A percentile compares a stretch with the other conserved stretches of the same genome.
Evolutionary conservation across 2,113 vertebrate genomes (phyloP).

Genomic region (Oreochromis aureus): DNA sequence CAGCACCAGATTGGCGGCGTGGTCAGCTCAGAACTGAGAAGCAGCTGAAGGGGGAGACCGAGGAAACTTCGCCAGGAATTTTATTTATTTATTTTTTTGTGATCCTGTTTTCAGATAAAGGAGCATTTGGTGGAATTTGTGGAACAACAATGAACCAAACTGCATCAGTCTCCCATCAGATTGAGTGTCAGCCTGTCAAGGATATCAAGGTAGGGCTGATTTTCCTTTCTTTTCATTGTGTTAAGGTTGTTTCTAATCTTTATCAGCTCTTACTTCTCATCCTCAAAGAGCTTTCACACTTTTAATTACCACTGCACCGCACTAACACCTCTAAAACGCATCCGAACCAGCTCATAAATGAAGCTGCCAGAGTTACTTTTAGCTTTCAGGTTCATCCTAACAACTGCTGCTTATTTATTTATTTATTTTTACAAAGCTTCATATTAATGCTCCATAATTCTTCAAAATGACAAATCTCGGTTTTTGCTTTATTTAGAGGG

Average conservation of each 20-base stretch:
- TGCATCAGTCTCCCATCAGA: constrained; percentile 59
- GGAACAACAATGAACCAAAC: constrained; percentile 56
- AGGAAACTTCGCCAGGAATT: constrained; percentile 13
- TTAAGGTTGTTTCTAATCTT: not conserved
- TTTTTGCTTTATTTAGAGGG: not conserved
- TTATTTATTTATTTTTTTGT: not conserved
- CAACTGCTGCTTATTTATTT: not conserved
- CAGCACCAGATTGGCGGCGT: not conserved
- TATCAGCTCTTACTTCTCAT: not conserved
- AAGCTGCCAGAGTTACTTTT: not conserved
- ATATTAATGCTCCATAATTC: not conserved
- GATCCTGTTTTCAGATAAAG: not conserved
- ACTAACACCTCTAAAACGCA: not conserved
- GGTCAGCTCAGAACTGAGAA: not conserved
- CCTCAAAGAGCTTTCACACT: not conserved
- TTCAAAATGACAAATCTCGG: not conserved
- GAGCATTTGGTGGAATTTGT: not conserved
- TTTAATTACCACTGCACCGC: not conserved
- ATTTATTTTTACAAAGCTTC: not conserved
- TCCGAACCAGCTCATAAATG: not conserved
- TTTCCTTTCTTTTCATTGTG: not conserved
- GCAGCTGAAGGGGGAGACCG: not conserved
- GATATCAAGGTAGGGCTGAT: constrained; percentile 45
- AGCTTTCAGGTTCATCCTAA: not conserved
- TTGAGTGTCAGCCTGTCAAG: constrained; percentile 46